Evolutionary conservation across 2,797 vertebrate genomes (phyloP).

Genomic region (Ispidina lecontei): DNA sequence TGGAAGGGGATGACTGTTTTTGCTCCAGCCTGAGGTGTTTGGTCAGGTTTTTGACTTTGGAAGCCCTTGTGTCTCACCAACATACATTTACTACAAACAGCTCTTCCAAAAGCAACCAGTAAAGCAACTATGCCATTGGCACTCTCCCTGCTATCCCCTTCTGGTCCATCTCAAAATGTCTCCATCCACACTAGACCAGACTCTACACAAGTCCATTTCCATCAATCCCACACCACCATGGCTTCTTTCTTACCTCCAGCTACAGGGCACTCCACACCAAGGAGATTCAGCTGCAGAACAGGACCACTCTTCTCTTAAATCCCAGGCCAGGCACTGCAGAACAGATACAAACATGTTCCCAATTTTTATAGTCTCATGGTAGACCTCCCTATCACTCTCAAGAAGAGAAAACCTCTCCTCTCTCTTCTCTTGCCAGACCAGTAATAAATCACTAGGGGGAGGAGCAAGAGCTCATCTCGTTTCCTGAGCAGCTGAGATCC

Average conservation of each 20-base stretch:
- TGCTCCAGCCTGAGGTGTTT: background rate
- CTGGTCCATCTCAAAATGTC: background rate
- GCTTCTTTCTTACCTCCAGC: conserved; percentile 30
- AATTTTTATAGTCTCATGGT: background rate
- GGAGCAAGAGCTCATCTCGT: background rate
- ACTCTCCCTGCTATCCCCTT: background rate
- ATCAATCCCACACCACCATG: background rate
- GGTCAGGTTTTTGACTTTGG: background rate
- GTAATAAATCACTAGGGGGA: conserved; percentile 32
- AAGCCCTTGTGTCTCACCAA: background rate
- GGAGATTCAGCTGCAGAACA: background rate
- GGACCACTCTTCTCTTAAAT: background rate
- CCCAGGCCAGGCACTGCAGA: background rate
- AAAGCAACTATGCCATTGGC: background rate
- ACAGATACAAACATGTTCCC: background rate
- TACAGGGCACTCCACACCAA: background rate
- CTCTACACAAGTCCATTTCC: background rate
- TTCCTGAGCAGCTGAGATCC: conserved; percentile 39
- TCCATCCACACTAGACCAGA: background rate
- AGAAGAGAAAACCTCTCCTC: background rate
- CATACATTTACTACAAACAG: fast-evolving
- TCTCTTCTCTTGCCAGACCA: background rate
- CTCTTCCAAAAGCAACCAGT: background rate
- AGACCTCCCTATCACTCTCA: background rate
- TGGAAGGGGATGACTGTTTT: background rate